Conservation (phyloP, 2,797 vertebrate species). For the Simalia tracyae region DNA sequence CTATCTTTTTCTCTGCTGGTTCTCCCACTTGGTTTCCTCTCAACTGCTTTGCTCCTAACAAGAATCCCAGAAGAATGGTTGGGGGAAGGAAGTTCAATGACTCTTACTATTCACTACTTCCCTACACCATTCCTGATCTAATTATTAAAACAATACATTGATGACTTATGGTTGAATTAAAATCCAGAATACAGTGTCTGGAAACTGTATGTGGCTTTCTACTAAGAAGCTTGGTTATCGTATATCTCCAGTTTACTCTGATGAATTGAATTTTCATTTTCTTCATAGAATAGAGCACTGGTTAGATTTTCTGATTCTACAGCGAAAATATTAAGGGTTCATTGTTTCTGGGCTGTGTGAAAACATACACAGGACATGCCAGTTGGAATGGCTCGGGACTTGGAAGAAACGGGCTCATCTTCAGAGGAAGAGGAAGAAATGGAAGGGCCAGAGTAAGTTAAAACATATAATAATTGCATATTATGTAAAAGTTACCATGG, state of each 20-base stretch:
- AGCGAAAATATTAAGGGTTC: slow-evolving; percentile 50
- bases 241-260: not conserved
- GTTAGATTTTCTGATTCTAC: slow-evolving; percentile 41
- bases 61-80: not conserved
- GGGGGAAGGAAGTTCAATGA: not conserved
- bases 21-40: not conserved
- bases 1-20: not conserved
- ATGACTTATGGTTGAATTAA: not conserved
- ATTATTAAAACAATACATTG: not conserved
- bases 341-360: slow-evolving; percentile 67
- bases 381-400: slow-evolving; percentile 79
- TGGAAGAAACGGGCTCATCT: slow-evolving; percentile 80
- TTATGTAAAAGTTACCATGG: not conserved
- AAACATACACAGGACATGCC: slow-evolving; percentile 80
- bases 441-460: slow-evolving; percentile 72
- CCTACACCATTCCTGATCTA: not conserved
- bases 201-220: not conserved
- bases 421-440: slow-evolving; percentile 77
- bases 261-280: not conserved
- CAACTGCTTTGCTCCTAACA: not conserved
- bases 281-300: slow-evolving; percentile 59
- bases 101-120: not conserved
- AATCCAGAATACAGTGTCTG: not conserved
- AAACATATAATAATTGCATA: not conserved
- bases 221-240: not conserved